Evolutionary conservation across 2,888 invertebrate genomes (phyloP).

Genomic region (Synergus gifuensis): DNA sequence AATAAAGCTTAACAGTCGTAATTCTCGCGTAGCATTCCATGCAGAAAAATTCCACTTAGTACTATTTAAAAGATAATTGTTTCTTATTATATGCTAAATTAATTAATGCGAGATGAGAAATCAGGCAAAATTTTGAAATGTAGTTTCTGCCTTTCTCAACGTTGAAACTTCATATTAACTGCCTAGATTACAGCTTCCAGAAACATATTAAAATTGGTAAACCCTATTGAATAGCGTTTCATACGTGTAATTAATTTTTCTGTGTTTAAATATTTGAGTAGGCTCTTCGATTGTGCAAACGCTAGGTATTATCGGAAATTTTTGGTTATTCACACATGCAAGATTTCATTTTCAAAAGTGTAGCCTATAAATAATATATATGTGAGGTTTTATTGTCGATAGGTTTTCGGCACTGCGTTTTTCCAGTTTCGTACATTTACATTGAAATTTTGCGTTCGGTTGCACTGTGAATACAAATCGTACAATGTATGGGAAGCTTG

Average conservation of each 20-base stretch:
- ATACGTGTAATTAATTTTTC: not conserved
- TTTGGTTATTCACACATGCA: not conserved
- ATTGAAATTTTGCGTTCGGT: conserved; percentile 44
- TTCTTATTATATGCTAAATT: not conserved
- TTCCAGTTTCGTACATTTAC: not conserved
- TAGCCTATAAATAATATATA: not conserved
- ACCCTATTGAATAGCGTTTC: not conserved
- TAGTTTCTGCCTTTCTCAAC: too few relatives aligned
- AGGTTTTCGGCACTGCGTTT: not conserved
- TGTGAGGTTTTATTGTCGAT: not conserved
- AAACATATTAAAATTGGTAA: too few relatives aligned
- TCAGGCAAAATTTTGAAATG: too few relatives aligned
- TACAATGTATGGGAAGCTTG: conserved; percentile 51
- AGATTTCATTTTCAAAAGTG: not conserved
- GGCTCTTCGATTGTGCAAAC: not conserved
- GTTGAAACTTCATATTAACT: too few relatives aligned
- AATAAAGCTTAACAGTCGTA: not conserved
- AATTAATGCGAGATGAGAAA: too few relatives aligned
- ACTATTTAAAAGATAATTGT: not conserved
- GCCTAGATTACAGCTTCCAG: too few relatives aligned
- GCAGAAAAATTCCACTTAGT: not conserved
- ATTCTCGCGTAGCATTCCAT: not conserved
- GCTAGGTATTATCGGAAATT: not conserved
- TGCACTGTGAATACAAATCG: conserved; percentile 51
- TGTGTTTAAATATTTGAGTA: not conserved